Evolutionary conservation across 2,797 vertebrate genomes (phyloP).

Genomic region (Leuciscus waleckii): DNA sequence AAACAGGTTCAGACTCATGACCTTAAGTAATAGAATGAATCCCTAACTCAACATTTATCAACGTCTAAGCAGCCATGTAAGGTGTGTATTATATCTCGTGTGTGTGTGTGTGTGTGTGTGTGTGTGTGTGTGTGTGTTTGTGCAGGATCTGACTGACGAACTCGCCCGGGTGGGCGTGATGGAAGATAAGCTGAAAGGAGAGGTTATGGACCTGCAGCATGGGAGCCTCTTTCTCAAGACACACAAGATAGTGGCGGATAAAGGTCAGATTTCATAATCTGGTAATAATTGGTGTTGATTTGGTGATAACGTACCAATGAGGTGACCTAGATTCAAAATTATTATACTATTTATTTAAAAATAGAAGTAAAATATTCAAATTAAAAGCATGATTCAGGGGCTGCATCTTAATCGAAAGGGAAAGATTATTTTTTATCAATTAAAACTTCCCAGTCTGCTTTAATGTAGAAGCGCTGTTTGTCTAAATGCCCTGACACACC

Average conservation of each 20-base stretch:
- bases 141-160: slow-evolving; percentile 93
- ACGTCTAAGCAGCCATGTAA: neutral
- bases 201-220: slow-evolving; percentile 95
- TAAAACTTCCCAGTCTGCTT: neutral
- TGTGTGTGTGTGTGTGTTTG: slow-evolving; percentile 14
- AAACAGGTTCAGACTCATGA: neutral
- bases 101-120: slow-evolving; percentile 6
- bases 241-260: slow-evolving; percentile 91
- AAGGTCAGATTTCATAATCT: slow-evolving; percentile 79
- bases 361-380: neutral
- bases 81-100: neutral
- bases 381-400: neutral
- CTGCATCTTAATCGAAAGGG: neutral
- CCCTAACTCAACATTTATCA: neutral
- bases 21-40: neutral
- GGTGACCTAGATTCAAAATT: neutral
- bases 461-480: neutral
- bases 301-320: neutral
- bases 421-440: neutral
- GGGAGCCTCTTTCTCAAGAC: slow-evolving; percentile 95
- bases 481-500: neutral
- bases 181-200: slow-evolving; percentile 96
- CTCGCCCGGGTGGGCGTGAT: slow-evolving; percentile 96
- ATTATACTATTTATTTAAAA: neutral
- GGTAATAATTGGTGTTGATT: neutral